Conservation (phyloP, 2,113 vertebrate species). For the Sprattus sprattus region DNA sequence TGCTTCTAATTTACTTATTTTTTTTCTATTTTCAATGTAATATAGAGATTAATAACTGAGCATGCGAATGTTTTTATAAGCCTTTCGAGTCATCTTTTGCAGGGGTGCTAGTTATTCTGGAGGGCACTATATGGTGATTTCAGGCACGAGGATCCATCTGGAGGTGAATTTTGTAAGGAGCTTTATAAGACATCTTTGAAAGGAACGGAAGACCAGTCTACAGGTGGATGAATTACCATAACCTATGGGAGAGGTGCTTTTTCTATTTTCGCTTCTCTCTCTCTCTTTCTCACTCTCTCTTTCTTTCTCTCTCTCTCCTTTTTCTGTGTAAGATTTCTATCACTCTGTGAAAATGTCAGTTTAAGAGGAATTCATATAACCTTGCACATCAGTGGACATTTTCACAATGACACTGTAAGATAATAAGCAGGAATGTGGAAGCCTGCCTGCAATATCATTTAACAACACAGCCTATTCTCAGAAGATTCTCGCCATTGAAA, state of each 20-base stretch:
- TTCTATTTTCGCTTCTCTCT: slow-evolving; percentile 28
- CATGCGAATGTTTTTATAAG: too few relatives aligned
- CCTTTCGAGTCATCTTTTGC: too few relatives aligned
- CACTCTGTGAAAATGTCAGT: background rate
- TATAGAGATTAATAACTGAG: too few relatives aligned
- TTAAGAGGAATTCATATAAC: background rate
- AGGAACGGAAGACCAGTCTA: background rate
- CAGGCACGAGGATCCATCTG: background rate
- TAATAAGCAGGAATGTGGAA: background rate
- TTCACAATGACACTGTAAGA: background rate
- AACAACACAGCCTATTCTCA: background rate
- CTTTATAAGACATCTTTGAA: too few relatives aligned
- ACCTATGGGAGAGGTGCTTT: slow-evolving; percentile 28
- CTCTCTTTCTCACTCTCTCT: background rate
- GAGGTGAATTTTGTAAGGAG: background rate
- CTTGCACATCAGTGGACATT: background rate
- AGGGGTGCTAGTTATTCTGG: too few relatives aligned
- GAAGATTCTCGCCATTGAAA: background rate
- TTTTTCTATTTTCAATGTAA: too few relatives aligned
- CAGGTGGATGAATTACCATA: background rate
- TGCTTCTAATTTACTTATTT: too few relatives aligned
- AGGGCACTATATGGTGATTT: background rate
- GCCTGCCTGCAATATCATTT: background rate
- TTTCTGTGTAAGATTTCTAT: background rate
- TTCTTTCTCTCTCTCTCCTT: background rate